Evolutionary conservation across 1,140 invertebrate genomes (phyloP).

Genomic region (Sitophilus oryzae): DNA sequence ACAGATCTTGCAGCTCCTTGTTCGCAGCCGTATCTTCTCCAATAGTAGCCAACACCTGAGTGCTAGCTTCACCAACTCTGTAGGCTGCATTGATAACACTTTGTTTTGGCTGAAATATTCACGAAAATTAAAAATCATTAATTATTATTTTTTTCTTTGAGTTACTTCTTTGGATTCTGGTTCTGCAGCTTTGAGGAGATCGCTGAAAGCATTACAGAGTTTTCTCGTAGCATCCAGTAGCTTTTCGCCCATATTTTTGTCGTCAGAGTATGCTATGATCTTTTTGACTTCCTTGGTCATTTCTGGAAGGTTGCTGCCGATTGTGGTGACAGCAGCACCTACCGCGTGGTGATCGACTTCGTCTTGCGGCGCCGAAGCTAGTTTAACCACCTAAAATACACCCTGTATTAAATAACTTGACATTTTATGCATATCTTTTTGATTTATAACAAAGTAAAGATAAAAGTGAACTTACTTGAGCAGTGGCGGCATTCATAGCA

Average conservation of each 20-base stretch:
- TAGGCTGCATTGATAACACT: conserved; percentile 90
- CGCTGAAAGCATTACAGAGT: conserved; percentile 89
- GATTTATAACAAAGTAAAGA: too few relatives aligned
- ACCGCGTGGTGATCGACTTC: conserved; percentile 92
- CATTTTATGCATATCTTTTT: too few relatives aligned
- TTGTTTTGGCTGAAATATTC: conserved; percentile 66
- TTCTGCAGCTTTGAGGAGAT: conserved; percentile 89
- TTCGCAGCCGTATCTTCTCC: conserved; percentile 82
- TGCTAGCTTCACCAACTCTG: conserved; percentile 91
- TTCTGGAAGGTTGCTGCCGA: conserved; percentile 92
- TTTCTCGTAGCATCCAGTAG: conserved; percentile 87
- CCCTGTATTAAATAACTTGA: not conserved
- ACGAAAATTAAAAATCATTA: conserved; percentile 12
- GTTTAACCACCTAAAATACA: conserved; percentile 78
- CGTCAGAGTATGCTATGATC: conserved; percentile 91
- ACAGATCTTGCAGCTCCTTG: conserved; percentile 74
- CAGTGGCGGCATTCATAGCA: conserved; percentile 98
- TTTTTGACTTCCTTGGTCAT: conserved; percentile 91
- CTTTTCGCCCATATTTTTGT: conserved; percentile 70
- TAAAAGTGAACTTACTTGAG: conserved; percentile 47
- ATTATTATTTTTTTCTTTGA: too few relatives aligned
- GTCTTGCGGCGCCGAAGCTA: conserved; percentile 77
- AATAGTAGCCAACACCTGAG: conserved; percentile 88
- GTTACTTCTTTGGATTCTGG: conserved; percentile 84
- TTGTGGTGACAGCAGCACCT: conserved; percentile 93